Evolutionary conservation across 64 coral and sea anemone species (phyloP), one percentile per base, ranked within the genome.

Genomic region (Cladopsammia gracilis): DNA sequence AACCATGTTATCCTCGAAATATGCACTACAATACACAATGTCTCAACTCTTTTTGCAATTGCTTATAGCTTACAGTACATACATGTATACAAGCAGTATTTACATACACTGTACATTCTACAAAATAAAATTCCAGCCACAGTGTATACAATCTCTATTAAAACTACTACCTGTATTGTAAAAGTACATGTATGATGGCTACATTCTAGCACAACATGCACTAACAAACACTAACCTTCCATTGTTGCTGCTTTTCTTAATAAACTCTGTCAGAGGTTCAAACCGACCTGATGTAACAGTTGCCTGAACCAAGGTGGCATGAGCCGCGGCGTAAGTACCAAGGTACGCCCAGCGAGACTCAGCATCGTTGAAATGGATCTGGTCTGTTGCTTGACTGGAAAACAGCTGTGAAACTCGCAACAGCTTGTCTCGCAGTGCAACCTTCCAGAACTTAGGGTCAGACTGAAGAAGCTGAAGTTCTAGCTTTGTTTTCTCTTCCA

Each of bases 401-500:
- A 99, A 99, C 49, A 85, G 73, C 68, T 96, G 98, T 7, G 98
- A 94, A 54, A 99, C 92, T 70, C 92, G 87, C 46, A 99, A 74
- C 4, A 99, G 80, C 23, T 99, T 99, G 50, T 96, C 95, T 23
- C 95, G 76, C 3, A 99, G 73, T 53, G 93, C 94, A 59, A 81
- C 71, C 65, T 96, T 87, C 87, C 94, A 99, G 42, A 96, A 85
- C 6, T 96, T 77, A 58, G 83, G 91, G 48, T 99, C 86, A 14
- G 85, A 90, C 11, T 92, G 91, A 3, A 96, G 64, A 5, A 99
- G 75, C 65, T 96, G 81, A n/a, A 99, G 88, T 71, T 99, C 98
- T 70, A 99, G 94, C 72, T 82, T 92, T 12, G 98, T 99, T 62
- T 99, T 99, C 22, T 96, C 98, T 70, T 99, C 98, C 26, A 99